Percentiles rank a stretch among this genome's conserved stretches.
Evolutionary conservation across 2,888 invertebrate species (phyloP).

Genomic region (Lottia gigantea): DNA sequence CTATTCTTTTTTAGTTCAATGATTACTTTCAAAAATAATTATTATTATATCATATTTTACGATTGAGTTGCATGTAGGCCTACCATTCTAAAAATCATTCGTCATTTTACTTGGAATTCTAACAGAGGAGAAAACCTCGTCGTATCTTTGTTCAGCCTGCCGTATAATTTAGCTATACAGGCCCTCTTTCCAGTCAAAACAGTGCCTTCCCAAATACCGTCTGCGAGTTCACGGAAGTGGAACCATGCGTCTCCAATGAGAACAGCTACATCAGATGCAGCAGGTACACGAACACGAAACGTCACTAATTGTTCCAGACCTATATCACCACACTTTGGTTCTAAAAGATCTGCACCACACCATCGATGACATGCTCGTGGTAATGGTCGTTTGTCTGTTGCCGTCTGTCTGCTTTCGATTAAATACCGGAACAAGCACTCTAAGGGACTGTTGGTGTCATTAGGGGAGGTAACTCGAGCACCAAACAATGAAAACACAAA

Average conservation of each 20-base stretch:
- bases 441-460: conserved; percentile 37
- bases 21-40: too few species aligned
- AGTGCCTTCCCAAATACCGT: conserved; percentile 57
- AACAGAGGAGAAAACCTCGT: conserved; percentile 57
- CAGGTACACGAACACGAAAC: conserved; percentile 59
- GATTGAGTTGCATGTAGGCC: too few species aligned
- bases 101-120: conserved; percentile 53
- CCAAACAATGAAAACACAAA: conserved; percentile 63
- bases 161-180: conserved; percentile 54
- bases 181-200: conserved; percentile 46
- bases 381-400: conserved; percentile 51
- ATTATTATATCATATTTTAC: too few species aligned
- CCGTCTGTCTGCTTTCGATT: conserved; percentile 58
- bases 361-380: conserved; percentile 61
- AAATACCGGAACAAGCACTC: conserved; percentile 62
- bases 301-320: conserved; percentile 49
- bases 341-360: conserved; percentile 56
- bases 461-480: conserved; percentile 38
- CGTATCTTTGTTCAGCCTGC: conserved; percentile 50
- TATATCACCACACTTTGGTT: conserved; percentile 60
- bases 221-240: conserved; percentile 55
- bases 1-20: too few species aligned
- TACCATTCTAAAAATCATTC: too few species aligned
- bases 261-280: conserved; percentile 59
- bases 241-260: conserved; percentile 61